A percentile compares a stretch with the other conserved stretches of the same genome.
Evolutionary conservation across 2,888 invertebrate species (phyloP).

Genomic region (Sarcophaga carnaria): DNA sequence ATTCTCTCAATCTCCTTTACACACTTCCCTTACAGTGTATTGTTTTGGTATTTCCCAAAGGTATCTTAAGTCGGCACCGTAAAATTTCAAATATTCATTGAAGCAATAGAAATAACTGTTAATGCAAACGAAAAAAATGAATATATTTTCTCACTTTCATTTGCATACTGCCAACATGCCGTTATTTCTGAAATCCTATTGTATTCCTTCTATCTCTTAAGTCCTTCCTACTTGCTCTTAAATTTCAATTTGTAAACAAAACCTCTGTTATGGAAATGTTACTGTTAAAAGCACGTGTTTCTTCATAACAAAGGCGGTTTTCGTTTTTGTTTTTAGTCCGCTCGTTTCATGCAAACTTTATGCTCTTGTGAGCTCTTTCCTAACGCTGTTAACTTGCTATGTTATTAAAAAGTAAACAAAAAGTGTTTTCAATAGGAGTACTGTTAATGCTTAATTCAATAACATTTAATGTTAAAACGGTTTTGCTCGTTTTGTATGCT

Average conservation of each 20-base stretch:
- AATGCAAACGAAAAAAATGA: no score
- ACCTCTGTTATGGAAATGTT: conserved; percentile 19
- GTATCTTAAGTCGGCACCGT: background rate
- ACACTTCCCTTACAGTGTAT: no score
- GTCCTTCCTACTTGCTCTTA: conserved; percentile 33
- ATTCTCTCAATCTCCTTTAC: no score
- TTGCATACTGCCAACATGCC: no score
- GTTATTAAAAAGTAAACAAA: background rate
- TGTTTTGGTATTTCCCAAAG: background rate
- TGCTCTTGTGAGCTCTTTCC: no score
- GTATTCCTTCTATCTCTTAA: no score
- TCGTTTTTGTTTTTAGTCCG: background rate
- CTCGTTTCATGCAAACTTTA: no score
- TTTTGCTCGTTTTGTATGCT: background rate
- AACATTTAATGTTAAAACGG: background rate
- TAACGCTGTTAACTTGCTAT: no score
- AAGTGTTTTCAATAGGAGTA: conserved; percentile 20
- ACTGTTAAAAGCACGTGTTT: conserved; percentile 64
- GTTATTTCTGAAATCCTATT: no score
- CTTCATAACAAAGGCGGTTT: conserved; percentile 46
- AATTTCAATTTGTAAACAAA: background rate
- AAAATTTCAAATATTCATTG: no score
- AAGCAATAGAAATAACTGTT: no score
- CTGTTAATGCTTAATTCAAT: conserved; percentile 24
- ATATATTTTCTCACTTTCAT: no score